These are phyloP conservation scores for Mystacornis crossleyi DNA, from an alignment of 2,113 vertebrate species.

Conservation along the genomic window DNA sequence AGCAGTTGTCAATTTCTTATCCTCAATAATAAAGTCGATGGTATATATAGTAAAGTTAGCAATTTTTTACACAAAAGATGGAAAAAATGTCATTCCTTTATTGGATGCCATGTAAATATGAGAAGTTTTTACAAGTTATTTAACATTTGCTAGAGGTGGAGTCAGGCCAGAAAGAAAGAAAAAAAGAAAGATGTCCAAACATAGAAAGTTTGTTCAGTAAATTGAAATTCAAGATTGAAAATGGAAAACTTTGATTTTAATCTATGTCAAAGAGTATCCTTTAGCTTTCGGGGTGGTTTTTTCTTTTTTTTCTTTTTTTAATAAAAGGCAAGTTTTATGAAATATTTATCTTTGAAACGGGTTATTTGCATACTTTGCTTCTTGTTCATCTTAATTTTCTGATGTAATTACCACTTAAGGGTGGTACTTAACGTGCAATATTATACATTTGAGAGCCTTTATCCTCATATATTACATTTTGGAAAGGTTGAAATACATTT, in stretches of 20 bases:
- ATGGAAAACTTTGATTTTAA: constrained; percentile 44
- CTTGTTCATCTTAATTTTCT: neutral
- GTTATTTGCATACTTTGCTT: neutral
- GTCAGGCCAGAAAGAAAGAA: constrained; percentile 5
- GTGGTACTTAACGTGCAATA: neutral
- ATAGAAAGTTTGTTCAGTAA: constrained; percentile 58
- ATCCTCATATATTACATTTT: neutral
- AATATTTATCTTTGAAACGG: neutral
- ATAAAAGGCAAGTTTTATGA: constrained; percentile 14
- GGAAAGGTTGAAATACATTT: neutral
- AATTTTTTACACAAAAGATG: neutral
- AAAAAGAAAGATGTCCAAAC: constrained; percentile 9
- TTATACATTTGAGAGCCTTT: neutral
- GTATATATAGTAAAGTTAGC: neutral
- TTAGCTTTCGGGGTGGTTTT: no score
- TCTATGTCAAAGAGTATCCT: neutral
- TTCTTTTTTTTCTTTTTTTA: no score
- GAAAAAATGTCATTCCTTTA: constrained; percentile 22
- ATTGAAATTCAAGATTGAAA: constrained; percentile 61
- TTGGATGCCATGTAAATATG: constrained; percentile 28
- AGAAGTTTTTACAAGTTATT: constrained; percentile 27
- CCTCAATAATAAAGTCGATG: neutral
- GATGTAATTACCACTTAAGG: neutral
- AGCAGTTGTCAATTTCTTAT: neutral
- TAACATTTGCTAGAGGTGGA: constrained; percentile 10